Percentiles rank a stretch among this genome's conserved stretches.
Conservation (phyloP, 2,888 invertebrate species). For the Yponomeuta evonymella region DNA sequence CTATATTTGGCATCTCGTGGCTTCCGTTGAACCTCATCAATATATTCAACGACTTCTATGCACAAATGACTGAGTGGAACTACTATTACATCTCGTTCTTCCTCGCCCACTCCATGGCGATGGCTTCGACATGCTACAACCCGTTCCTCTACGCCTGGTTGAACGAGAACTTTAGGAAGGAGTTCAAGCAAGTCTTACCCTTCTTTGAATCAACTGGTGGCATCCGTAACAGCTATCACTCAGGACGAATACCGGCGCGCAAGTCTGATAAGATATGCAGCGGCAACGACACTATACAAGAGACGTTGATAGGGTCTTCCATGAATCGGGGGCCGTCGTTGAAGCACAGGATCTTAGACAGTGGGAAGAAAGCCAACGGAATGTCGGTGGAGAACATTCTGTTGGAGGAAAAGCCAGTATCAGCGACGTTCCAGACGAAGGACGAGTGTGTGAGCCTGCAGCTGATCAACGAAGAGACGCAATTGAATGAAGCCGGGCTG, state of each 20-base stretch:
- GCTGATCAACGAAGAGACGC: conserved; percentile 62
- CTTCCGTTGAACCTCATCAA: conserved; percentile 89
- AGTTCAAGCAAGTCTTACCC: conserved; percentile 88
- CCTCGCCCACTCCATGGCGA: conserved; percentile 93
- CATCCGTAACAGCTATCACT: conserved; percentile 69
- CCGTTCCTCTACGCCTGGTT: conserved; percentile 98
- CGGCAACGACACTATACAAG: conserved; percentile 84
- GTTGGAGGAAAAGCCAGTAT: conserved; percentile 61
- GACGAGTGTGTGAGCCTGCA: conserved; percentile 60
- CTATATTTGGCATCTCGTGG: conserved; percentile 93
- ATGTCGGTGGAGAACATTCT: conserved; percentile 77
- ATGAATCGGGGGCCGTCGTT: conserved; percentile 72
- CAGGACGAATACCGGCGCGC: conserved; percentile 61
- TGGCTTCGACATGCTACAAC: conserved; percentile 98
- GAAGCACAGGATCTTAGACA: conserved; percentile 53
- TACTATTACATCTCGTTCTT: conserved; percentile 94
- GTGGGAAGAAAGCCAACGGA: conserved; percentile 65
- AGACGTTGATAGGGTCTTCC: conserved; percentile 77
- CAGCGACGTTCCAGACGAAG: conserved; percentile 53
- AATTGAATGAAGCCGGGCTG: conserved; percentile 44
- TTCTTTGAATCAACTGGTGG: conserved; percentile 74
- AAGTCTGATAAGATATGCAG: conserved; percentile 84
- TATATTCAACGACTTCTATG: conserved; percentile 82
- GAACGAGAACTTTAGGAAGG: conserved; percentile 96
- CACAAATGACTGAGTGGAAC: conserved; percentile 79